Percentiles rank a stretch among this genome's conserved stretches.
Conservation (phyloP, 2,888 invertebrate species). For the Bellardia bayeri region DNA sequence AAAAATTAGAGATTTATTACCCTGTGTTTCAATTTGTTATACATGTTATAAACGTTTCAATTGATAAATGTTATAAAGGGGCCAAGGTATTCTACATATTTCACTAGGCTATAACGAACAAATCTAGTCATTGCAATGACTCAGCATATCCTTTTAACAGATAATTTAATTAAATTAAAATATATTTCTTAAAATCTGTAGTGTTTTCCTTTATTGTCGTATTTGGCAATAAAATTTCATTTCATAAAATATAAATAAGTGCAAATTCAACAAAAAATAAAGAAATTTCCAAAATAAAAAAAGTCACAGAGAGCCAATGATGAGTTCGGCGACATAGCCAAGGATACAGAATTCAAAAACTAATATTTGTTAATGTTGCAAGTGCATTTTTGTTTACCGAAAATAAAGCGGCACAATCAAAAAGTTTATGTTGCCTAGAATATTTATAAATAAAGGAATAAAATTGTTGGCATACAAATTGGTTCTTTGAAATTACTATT, state of each 20-base stretch:
- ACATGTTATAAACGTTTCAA: too few species aligned
- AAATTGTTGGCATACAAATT: too few species aligned
- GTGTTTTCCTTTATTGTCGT: background rate
- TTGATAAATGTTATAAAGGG: too few species aligned
- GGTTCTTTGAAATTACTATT: too few species aligned
- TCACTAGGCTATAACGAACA: too few species aligned
- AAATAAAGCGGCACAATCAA: background rate
- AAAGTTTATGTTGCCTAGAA: background rate
- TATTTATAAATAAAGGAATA: background rate
- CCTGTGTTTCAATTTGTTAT: too few species aligned
- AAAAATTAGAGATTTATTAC: too few species aligned
- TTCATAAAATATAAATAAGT: slow-evolving; percentile 8
- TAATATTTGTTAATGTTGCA: slow-evolving; percentile 3
- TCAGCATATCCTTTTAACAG: too few species aligned
- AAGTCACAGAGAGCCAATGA: background rate
- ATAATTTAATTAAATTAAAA: too few species aligned
- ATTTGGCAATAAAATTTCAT: too few species aligned
- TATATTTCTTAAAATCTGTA: background rate
- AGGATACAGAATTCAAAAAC: background rate
- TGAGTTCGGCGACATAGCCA: background rate
- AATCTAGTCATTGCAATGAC: too few species aligned
- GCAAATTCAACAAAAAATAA: slow-evolving; percentile 13
- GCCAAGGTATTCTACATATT: too few species aligned
- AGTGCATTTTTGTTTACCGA: background rate
- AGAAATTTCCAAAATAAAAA: background rate